Percentiles rank a stretch among this genome's conserved stretches.
Conservation (phyloP, 2,797 vertebrate genomes). For the Lacerta bilineata region DNA sequence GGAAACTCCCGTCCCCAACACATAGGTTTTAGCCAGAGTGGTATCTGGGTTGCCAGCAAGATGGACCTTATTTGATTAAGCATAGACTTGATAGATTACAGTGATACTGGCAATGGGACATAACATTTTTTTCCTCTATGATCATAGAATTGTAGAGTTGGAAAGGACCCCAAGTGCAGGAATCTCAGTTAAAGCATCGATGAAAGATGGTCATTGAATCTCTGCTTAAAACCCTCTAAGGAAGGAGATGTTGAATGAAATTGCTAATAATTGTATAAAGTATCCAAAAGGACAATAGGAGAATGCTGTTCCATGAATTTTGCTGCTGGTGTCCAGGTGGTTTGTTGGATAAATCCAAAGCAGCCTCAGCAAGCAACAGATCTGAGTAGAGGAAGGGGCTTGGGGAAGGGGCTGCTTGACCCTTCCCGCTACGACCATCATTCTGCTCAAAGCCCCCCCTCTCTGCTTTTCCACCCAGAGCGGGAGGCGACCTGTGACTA, state of each 20-base stretch:
- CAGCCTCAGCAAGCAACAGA: neutral
- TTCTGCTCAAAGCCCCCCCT: neutral
- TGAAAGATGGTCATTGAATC: too few relatives aligned
- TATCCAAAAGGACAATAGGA: slow-evolving; percentile 41
- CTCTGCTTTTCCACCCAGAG: neutral
- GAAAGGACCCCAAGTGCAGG: too few relatives aligned
- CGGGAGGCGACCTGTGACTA: neutral
- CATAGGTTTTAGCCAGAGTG: neutral
- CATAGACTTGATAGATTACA: neutral
- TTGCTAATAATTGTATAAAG: neutral
- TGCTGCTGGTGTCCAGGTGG: neutral
- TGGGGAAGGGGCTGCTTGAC: neutral
- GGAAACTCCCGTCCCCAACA: neutral
- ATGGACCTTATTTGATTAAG: neutral
- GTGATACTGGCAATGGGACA: neutral
- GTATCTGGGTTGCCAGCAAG: neutral
- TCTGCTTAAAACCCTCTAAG: too few relatives aligned
- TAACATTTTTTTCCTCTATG: neutral
- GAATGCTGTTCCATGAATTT: slow-evolving; percentile 27
- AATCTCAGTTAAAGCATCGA: too few relatives aligned
- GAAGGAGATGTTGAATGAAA: neutral
- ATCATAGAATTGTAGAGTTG: too few relatives aligned
- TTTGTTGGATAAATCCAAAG: neutral
- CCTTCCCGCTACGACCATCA: neutral
- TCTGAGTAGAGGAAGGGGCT: neutral